Base-by-base conservation (phyloP, 2,888 invertebrate species). In the Adelphocoris suturalis region DNA sequence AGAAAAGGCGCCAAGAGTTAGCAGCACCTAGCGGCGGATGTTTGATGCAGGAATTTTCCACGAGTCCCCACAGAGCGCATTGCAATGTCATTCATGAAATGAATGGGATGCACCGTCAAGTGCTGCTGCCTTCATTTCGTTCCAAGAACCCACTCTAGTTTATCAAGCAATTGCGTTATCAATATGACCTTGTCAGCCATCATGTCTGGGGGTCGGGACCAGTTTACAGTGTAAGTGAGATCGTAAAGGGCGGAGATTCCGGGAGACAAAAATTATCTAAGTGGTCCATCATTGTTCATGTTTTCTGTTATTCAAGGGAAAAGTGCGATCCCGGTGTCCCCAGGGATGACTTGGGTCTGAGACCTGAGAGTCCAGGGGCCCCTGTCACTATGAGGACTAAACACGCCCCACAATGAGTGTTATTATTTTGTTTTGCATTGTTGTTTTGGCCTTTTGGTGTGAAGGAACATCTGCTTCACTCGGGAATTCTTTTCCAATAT, bases 401-500 rank as follows among this genome's bases (percentile, higher is more conserved):
- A 37, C 27, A 78, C 80, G 46, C 80, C 55, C 88, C 13, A 88
- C 46, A 55, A 88, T 88, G 88, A 78, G 82, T 48, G 46, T 52
- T 28, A 5, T 78, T 13, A 27, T 88, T 88, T 88, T 88, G n/a
- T 52, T 88, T 88, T 48, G 3, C 27, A 55, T 78, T 13, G 61
- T 86, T 61, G 19, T 88, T 78, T 88, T 88, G 28, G 28, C 52
- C 16, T 27, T 78, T 78, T 55, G 9, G 19, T 88, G 88, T 9
- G 46, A 52, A 37, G 23, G 37, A 28, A 90, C 80, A 68, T 78
- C 37, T 48, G 90, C 91, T 76, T 95, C 94, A 5, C 92, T 93
- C 82, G 95, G 95, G 0, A 94, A 95, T 92, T 93, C 93, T 0
- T 94, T 94, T n/a, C 93, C 93, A 75, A 94, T 94, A 89, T 95